Evolutionary conservation across 2,888 invertebrate species (phyloP).

Genomic region (Brachyptera putata): DNA sequence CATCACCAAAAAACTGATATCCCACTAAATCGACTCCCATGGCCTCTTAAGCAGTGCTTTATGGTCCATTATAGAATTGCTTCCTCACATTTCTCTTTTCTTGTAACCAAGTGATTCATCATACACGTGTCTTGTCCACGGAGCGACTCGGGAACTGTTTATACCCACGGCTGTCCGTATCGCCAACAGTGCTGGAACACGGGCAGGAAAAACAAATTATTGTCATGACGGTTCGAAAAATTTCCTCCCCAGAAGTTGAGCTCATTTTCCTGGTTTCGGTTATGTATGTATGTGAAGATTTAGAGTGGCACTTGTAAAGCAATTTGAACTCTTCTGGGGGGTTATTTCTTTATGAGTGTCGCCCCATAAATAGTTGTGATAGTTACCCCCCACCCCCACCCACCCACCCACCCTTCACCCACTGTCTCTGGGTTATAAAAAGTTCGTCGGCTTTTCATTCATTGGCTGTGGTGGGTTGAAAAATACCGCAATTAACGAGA

Average conservation of each 20-base stretch:
- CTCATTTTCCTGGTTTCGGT: conserved; percentile 1
- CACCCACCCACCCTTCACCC: neutral
- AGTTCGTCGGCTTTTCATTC: neutral
- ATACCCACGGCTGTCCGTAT: neutral
- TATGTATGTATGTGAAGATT: neutral
- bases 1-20: too few relatives aligned
- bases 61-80: too few relatives aligned
- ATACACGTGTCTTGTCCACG: too few relatives aligned
- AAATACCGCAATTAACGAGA: conserved; percentile 10
- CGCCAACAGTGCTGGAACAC: neutral
- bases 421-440: neutral
- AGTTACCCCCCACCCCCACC: neutral
- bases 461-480: neutral
- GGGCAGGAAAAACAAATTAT: too few relatives aligned
- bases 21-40: too few relatives aligned
- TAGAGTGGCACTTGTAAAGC: conserved; percentile 1
- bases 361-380: conserved; percentile 7
- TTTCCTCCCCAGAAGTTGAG: neutral
- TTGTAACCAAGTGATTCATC: too few relatives aligned
- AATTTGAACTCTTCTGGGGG: conserved; percentile 3
- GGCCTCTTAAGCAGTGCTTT: too few relatives aligned
- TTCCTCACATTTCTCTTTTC: too few relatives aligned
- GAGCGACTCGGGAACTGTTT: neutral
- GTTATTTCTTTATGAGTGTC: conserved; percentile 13
- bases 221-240: neutral